Base-by-base conservation (phyloP, 1,140 invertebrate genomes). In the Platyura marginata region DNA sequence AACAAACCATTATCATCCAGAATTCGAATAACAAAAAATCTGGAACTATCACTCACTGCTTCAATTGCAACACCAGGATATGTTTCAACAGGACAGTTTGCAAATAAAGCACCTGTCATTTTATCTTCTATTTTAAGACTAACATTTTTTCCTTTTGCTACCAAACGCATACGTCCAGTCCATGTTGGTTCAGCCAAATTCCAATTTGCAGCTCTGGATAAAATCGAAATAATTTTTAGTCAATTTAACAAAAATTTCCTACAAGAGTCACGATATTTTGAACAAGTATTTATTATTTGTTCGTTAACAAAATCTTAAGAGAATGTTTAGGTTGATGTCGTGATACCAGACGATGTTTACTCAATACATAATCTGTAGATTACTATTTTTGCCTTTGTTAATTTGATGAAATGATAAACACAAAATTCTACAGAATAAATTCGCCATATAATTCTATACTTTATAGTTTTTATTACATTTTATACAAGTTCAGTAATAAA, bases 21-120 rank as follows among this genome's bases (percentile, higher is more conserved):
- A 51, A 99, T 86, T 59, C 83, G 74, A 22, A 98, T 64, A 22
- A 99, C 96, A 76, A 99, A 99, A 65, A 99, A 99, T 51, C 96
- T 72, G 40, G 93, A 97, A 44, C 95, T 98, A 67, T 99, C 96
- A 33, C 79, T 88, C 1, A 99, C 96, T 39, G 91, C 60, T 65
- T 99, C 95, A 18, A 98, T 77, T 20, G 93, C 90, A 42, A 87
- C 67, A 43, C 93, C 86, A 40, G 94, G 93, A 69, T 97, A 97
- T 54, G 77, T 74, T 51, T 98, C 93, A 48, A 99, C 88, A 1
- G 94, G 94, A 65, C 93, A 96, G 67, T 95, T 89, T 1, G 94
- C 96, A 70, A 96, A 99, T n/a, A 98, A 63, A 59, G 93, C 86
- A 23, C 94, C 94, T 51, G 74, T 75, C 36, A 69, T 75, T 71